These are phyloP conservation scores for Mya arenaria DNA, from an alignment of 1,140 invertebrate genomes.

Conservation along the genomic window DNA sequence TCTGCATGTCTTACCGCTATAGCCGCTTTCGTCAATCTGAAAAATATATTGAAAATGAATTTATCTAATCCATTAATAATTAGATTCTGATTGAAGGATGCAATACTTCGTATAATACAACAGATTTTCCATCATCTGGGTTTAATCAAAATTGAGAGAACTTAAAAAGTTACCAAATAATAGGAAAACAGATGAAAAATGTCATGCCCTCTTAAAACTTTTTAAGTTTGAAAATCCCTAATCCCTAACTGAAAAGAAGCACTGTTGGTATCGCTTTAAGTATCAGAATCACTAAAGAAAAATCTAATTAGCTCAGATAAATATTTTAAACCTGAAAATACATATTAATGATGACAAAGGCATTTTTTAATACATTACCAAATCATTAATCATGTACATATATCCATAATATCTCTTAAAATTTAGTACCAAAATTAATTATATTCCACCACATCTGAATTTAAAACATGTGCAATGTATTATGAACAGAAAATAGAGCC, in stretches of 20 bases:
- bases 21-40: neutral
- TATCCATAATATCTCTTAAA: too few species aligned
- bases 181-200: neutral
- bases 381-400: too few species aligned
- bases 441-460: slow-evolving; percentile 14
- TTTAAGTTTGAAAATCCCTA: too few species aligned
- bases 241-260: too few species aligned
- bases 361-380: too few species aligned
- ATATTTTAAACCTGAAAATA: too few species aligned
- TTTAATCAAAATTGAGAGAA: neutral
- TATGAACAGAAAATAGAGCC: slow-evolving; percentile 28
- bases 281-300: too few species aligned
- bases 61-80: neutral
- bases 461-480: slow-evolving; percentile 45
- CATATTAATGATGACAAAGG: too few species aligned
- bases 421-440: slow-evolving; percentile 12
- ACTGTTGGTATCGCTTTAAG: too few species aligned
- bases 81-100: neutral
- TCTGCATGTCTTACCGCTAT: neutral
- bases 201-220: neutral
- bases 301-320: too few species aligned
- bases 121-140: too few species aligned
- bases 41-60: neutral
- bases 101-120: slow-evolving; percentile 5
- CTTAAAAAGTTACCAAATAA: neutral